Percentiles rank a stretch among this genome's conserved stretches.
Evolutionary conservation across 2,113 vertebrate species (phyloP).

Genomic region (Pyrgilauda ruficollis): DNA sequence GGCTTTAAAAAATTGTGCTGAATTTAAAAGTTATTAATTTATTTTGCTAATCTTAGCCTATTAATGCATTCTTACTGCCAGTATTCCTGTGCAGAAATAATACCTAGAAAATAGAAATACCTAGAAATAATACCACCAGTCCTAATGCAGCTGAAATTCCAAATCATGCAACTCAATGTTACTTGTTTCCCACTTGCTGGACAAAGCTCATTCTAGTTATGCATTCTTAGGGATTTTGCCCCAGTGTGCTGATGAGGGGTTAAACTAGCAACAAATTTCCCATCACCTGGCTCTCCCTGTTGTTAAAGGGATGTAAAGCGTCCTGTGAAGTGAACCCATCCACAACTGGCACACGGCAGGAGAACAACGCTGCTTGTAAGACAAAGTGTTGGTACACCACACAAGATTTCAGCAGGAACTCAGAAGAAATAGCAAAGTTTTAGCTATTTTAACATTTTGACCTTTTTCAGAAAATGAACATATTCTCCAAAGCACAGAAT

Average conservation of each 20-base stretch:
- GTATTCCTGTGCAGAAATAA: not conserved
- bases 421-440: conserved; percentile 11
- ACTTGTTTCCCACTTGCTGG: not conserved
- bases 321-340: not conserved
- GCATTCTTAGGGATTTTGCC: not conserved
- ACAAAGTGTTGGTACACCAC: not conserved
- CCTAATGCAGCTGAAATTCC: not conserved
- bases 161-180: not conserved
- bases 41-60: not conserved
- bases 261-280: not conserved
- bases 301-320: not conserved
- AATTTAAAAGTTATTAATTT: not conserved
- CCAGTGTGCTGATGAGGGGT: not conserved
- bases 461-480: conserved; percentile 72
- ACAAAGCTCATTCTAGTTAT: not conserved
- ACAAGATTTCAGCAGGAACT: not conserved
- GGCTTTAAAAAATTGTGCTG: not conserved
- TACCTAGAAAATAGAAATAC: not conserved
- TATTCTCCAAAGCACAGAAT: conserved; percentile 61
- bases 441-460: conserved; percentile 63
- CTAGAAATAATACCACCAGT: not conserved
- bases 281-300: not conserved
- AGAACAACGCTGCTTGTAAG: not conserved
- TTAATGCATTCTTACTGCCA: not conserved
- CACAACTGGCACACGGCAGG: not conserved